A percentile compares a stretch with the other conserved stretches of the same genome.
phyloP scores from a whole-genome alignment of 2,113 vertebrate genomes.

The Stegastes partitus region DNA sequence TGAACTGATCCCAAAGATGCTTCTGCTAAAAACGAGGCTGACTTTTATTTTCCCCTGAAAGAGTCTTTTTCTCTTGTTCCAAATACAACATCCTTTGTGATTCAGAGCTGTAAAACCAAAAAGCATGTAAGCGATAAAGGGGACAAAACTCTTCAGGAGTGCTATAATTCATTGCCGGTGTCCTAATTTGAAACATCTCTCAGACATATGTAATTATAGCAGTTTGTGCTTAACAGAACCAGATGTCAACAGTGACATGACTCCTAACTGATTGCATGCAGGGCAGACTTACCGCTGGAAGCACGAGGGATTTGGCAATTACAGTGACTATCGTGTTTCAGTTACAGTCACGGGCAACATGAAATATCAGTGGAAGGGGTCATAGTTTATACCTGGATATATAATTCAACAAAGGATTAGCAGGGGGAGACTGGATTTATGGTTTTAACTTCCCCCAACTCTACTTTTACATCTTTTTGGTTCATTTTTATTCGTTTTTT shows the following conservation, averaged over 20 bases:
- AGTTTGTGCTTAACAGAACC: not conserved
- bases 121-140: not conserved
- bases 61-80: too few species aligned
- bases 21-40: too few species aligned
- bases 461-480: too few species aligned
- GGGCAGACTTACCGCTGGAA: too few species aligned
- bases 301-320: not conserved
- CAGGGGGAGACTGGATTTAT: too few species aligned
- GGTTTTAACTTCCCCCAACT: too few species aligned
- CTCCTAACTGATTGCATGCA: not conserved
- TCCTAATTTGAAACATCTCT: not conserved
- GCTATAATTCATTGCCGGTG: not conserved
- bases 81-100: not conserved
- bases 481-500: too few species aligned
- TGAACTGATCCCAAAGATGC: too few species aligned
- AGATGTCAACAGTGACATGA: not conserved
- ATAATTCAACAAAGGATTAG: too few species aligned
- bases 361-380: too few species aligned
- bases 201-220: not conserved
- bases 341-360: not conserved
- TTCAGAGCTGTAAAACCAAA: not conserved
- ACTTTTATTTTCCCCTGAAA: too few species aligned
- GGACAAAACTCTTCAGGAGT: not conserved
- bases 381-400: too few species aligned
- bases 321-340: not conserved